These are phyloP conservation scores for Nothocercus julius DNA, from an alignment of 2,113 vertebrate genomes.

Conservation along the genomic window DNA sequence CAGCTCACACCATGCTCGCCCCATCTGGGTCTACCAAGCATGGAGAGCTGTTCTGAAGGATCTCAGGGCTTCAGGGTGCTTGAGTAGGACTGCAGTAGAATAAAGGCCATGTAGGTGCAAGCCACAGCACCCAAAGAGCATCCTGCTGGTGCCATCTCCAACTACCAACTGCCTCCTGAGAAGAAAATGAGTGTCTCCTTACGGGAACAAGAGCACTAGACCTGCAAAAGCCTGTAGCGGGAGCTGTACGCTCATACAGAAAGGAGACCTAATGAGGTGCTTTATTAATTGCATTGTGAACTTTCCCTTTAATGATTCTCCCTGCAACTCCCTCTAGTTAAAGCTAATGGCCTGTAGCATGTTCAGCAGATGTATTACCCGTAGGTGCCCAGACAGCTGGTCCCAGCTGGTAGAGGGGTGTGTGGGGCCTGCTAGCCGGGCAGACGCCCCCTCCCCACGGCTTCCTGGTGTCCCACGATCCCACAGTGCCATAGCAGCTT, in stretches of 20 bases:
- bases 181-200: neutral
- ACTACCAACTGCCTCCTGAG: neutral
- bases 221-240: neutral
- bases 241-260: neutral
- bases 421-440: neutral
- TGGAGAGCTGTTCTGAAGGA: neutral
- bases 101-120: neutral
- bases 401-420: neutral
- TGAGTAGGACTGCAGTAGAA: neutral
- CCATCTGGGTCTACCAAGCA: neutral
- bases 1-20: too few relatives aligned
- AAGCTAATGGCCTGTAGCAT: constrained; percentile 68
- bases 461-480: neutral
- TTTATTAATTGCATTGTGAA: constrained; percentile 63
- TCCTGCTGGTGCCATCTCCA: neutral
- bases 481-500: neutral
- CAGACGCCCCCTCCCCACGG: fast-evolving
- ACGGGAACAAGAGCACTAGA: neutral
- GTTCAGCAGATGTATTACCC: constrained; percentile 63
- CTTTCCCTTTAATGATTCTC: constrained; percentile 56
- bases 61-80: neutral
- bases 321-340: constrained; percentile 55
- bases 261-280: constrained; percentile 56
- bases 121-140: neutral
- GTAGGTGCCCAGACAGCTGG: neutral